A percentile compares a stretch with the other conserved stretches of the same genome.
Evolutionary conservation across 2,888 invertebrate species (phyloP).

Genomic region (Athalia cordata): DNA sequence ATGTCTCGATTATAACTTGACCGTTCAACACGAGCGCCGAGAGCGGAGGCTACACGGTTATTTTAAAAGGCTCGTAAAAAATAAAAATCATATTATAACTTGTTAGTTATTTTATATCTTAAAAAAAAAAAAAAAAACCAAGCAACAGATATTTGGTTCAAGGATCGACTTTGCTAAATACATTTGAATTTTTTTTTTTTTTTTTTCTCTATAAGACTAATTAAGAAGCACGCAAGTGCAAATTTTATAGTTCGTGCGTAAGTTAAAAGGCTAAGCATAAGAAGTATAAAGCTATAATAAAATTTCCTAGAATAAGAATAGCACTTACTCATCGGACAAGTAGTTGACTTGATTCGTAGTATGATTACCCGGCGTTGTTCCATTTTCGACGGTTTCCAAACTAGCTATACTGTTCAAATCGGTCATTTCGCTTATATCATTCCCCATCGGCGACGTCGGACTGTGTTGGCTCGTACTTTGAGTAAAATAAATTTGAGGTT

Average conservation of each 20-base stretch:
- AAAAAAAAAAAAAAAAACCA: not conserved
- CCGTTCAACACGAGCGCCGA: not conserved
- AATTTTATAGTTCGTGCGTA: too few relatives aligned
- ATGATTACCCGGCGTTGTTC: constrained; percentile 64
- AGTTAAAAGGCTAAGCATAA: too few relatives aligned
- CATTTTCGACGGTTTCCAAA: constrained; percentile 78
- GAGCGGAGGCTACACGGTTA: not conserved
- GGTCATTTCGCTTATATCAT: constrained; percentile 73
- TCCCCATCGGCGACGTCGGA: constrained; percentile 58
- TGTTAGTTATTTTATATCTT: not conserved
- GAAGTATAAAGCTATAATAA: not conserved
- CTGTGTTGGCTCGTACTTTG: constrained; percentile 70
- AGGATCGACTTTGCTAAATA: too few relatives aligned
- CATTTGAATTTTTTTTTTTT: too few relatives aligned
- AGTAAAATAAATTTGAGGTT: constrained; percentile 76
- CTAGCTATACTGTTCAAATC: constrained; percentile 79
- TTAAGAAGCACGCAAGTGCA: too few relatives aligned
- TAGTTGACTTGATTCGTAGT: constrained; percentile 65
- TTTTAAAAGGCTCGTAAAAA: not conserved
- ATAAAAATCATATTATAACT: not conserved
- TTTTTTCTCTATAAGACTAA: too few relatives aligned
- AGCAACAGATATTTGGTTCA: not conserved
- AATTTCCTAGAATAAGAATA: not conserved
- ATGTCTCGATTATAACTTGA: not conserved
- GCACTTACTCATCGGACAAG: constrained; percentile 66